Base-by-base conservation (phyloP, 2,797 vertebrate species). In the Xenopus petersii region DNA sequence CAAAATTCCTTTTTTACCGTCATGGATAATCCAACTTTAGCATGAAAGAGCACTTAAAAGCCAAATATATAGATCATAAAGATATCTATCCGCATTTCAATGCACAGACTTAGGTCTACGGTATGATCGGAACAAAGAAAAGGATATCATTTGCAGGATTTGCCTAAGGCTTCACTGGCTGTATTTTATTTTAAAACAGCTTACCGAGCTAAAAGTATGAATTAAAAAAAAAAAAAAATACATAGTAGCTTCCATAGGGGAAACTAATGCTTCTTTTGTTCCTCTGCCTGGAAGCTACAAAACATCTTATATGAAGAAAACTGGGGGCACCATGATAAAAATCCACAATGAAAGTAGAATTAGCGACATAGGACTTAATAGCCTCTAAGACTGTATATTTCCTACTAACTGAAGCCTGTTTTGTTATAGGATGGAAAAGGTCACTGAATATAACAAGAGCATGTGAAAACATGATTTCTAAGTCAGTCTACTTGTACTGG, bases 101-200 rank as follows among this genome's bases (percentile, higher is more conserved):
- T 72, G 70, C 64, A 67, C 12, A n/a, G 63, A 30, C 10, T 51
- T 36, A 17, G 64, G 62, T 59, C 47, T 42, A 66, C 36, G 36
- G n/a, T 36, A 30, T 42, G 58, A 61, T 67, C 47, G 46, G 5
- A 5, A 4, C 42, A 58, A 61, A 71, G 55, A 71, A 67, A 77
- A 56, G n/a, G 51, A 10, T 51, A 46, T 54, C 60, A 51, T 49
- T 71, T 63, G 6, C 26, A 65, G 56, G 65, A 67, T 62, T 58
- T 36, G 75, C 75, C 75, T 67, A 42, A 33, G 58, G 75, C 70
- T 54, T 21, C 63, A 58, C 49, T 58, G 60, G n/a, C 36, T 62
- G 55, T 48, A 65, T 49, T 24, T 71, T 61, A 12, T 61, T 24
- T 46, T 15, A 24, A 9, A 42, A 58, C 42, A 17, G 62, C 59